Evolutionary conservation across 1,140 invertebrate genomes (phyloP), one percentile per base, ranked within the genome.

Genomic region (Mercenaria mercenaria): DNA sequence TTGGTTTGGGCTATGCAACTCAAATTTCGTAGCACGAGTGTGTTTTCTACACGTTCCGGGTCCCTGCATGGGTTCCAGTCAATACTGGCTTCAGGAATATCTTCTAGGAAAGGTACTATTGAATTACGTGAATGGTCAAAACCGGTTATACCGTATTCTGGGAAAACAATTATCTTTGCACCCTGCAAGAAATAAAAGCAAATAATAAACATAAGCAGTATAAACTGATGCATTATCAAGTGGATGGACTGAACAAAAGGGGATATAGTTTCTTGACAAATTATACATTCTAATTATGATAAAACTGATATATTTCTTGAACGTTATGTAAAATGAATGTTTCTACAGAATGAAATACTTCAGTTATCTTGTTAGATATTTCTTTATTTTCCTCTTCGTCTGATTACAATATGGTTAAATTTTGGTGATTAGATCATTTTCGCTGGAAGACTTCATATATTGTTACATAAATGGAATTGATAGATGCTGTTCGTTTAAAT

Each of bases 91-190:
- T 92, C 90, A 0, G 93, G 93, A 32, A 93, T 88, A 34, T 87
- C 61, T 39, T 93, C 93, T 50, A 91, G 50, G 76, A 91, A 93
- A 26, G 76, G 67, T 0, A 80, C 34, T 6, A 91, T 88, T 26
- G 79, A 77, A 18, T 52, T 59, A n/a, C 91, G 61, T 10, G 69
- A 72, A 47, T 90, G 85, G 29, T 88, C 87, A 26, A 90, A 85
- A 1, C 89, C 92, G 2, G 96, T 96, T 18, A 97, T 92, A 6
- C 97, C 97, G 92, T 97, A 96, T 95, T 98, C 98, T 0, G 98
- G 98, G 93, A 98, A 98, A 1, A 98, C 97, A 10, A 98, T 96
- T 20, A 99, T 98, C 89, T 98, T 97, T 0, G 96, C 97, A 82
- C 96, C 95, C 97, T 98, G 77, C 61, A 95, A 92, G 91, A 41